Conservation (phyloP, 2,797 vertebrate genomes). For the Gila robusta region DNA sequence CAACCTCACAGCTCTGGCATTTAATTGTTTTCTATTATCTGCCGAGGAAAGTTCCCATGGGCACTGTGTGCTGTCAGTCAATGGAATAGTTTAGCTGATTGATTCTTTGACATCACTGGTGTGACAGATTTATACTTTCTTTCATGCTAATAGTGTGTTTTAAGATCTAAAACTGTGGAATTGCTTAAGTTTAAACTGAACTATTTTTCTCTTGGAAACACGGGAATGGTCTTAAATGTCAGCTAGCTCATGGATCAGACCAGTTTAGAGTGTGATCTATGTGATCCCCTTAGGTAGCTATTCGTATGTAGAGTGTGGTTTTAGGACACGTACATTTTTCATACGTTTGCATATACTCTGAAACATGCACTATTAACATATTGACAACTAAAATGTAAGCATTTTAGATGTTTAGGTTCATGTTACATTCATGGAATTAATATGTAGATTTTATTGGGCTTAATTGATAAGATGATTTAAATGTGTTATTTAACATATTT, state of each 20-base stretch:
- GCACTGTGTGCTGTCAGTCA: slow-evolving; percentile 50
- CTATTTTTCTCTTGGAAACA: neutral
- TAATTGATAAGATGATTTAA: neutral
- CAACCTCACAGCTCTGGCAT: slow-evolving; percentile 65
- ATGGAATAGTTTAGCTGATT: slow-evolving; percentile 57
- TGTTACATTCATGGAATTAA: neutral
- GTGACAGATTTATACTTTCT: slow-evolving; percentile 26
- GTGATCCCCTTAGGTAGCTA: neutral
- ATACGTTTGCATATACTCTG: neutral
- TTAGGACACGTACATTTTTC: neutral
- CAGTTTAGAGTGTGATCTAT: neutral
- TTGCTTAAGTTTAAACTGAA: neutral
- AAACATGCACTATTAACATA: neutral
- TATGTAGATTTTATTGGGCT: neutral
- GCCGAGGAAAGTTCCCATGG: slow-evolving; percentile 58
- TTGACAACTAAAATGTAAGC: neutral
- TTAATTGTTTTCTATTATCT: slow-evolving; percentile 67
- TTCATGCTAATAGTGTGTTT: slow-evolving; percentile 10
- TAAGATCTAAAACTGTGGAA: neutral
- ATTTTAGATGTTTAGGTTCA: neutral
- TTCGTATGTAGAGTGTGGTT: neutral
- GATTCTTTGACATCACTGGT: slow-evolving; percentile 57
- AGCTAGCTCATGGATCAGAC: neutral
- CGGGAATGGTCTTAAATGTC: neutral
- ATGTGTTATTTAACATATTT: neutral